Conservation (phyloP, 2,888 invertebrate species). For the Sinelater perroti region DNA sequence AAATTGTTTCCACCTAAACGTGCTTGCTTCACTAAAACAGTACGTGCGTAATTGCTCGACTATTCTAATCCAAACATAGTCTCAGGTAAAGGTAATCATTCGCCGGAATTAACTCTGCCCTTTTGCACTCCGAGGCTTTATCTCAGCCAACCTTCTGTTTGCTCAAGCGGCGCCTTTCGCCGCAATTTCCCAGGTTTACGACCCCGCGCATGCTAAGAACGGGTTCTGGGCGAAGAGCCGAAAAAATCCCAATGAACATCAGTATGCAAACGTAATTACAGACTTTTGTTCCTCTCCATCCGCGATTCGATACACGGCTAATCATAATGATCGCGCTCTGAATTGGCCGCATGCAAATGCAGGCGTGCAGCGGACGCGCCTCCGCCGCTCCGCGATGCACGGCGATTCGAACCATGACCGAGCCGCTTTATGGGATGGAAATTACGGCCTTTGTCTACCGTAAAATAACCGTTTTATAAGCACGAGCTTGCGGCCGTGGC, state of each 20-base stretch:
- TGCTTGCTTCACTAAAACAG: too few species aligned
- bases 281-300: constrained; percentile 11
- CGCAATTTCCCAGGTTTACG: constrained; percentile 2
- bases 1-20: too few species aligned
- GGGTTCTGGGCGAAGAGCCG: constrained; percentile 15
- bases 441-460: background rate
- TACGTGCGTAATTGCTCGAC: too few species aligned
- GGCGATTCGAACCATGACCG: too few species aligned
- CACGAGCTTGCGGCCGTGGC: background rate
- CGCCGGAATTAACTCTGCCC: too few species aligned
- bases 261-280: constrained; percentile 25
- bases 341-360: constrained; percentile 22
- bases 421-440: background rate
- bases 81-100: too few species aligned
- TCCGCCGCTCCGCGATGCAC: background rate
- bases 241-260: constrained; percentile 11
- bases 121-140: too few species aligned
- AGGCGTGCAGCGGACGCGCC: constrained; percentile 8
- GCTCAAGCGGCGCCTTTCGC: background rate
- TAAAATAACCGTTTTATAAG: background rate
- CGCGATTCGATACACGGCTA: constrained; percentile 11
- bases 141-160: too few species aligned
- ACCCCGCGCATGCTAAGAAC: constrained; percentile 16
- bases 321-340: constrained; percentile 21
- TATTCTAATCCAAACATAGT: too few species aligned